Evolutionary conservation across 23 tunicate genomes (phyloP).

Genomic region (Aplidium turbinatum): DNA sequence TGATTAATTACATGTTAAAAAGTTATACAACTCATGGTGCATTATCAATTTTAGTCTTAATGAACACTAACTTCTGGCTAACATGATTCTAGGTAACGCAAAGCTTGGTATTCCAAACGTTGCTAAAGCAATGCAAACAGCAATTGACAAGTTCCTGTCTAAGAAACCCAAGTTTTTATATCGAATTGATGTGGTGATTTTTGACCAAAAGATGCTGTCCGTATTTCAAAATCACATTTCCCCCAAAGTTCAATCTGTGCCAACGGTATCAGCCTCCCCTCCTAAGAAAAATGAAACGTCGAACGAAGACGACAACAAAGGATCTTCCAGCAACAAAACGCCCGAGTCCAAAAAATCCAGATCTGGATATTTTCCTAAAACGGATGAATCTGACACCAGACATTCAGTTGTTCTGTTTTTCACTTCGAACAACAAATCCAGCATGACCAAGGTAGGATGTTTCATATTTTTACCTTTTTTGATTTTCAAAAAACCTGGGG

Average conservation of each 20-base stretch:
- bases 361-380: too few relatives aligned
- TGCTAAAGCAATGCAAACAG: not conserved
- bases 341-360: too few relatives aligned
- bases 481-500: too few relatives aligned
- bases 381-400: too few relatives aligned
- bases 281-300: too few relatives aligned
- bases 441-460: not conserved
- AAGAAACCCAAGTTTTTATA: not conserved
- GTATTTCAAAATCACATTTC: not conserved
- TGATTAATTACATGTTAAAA: too few relatives aligned
- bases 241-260: too few relatives aligned
- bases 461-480: too few relatives aligned
- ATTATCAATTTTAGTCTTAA: not conserved
- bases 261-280: too few relatives aligned
- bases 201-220: not conserved
- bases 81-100: not conserved
- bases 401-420: not conserved
- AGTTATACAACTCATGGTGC: too few relatives aligned
- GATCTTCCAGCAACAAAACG: too few relatives aligned
- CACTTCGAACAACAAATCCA: not conserved
- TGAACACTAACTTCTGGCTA: not conserved
- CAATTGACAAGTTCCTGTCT: not conserved
- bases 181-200: not conserved
- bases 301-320: too few relatives aligned
- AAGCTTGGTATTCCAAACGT: not conserved